Evolutionary conservation across 2,888 invertebrate genomes (phyloP).

Genomic region (Asteroscopus sphinx): DNA sequence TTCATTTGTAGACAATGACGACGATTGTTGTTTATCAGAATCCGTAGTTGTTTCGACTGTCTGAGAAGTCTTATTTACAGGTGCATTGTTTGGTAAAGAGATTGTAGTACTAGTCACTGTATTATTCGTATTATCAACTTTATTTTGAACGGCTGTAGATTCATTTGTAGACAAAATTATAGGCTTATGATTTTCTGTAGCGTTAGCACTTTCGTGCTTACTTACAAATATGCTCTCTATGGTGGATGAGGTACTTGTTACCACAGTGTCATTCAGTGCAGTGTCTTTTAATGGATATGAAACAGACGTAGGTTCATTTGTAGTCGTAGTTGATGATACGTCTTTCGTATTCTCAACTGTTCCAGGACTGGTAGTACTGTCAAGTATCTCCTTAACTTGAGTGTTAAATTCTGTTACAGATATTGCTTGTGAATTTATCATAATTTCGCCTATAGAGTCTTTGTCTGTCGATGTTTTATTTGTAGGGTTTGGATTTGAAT

Average conservation of each 20-base stretch:
- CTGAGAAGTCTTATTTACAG: neutral
- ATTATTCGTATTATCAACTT: neutral
- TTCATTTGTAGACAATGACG: no score
- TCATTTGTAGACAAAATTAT: neutral
- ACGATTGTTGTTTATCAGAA: constrained; percentile 2
- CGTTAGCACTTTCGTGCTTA: neutral
- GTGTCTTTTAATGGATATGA: neutral
- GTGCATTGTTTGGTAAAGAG: neutral
- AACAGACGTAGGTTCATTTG: neutral
- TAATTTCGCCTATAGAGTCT: neutral
- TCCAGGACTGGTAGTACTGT: neutral
- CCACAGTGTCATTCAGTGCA: neutral
- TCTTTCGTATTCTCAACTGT: neutral
- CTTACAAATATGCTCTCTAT: neutral
- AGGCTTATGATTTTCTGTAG: neutral
- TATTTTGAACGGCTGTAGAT: neutral
- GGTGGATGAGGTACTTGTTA: neutral
- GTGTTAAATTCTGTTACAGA: neutral
- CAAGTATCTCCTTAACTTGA: neutral
- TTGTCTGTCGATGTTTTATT: neutral
- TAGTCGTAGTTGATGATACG: neutral
- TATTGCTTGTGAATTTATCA: neutral
- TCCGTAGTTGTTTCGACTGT: neutral
- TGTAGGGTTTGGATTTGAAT: neutral
- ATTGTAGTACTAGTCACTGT: neutral